These are phyloP conservation scores for Mustela lutreola DNA, from an alignment of 2,113 vertebrate genomes.

Conservation along the genomic window DNA sequence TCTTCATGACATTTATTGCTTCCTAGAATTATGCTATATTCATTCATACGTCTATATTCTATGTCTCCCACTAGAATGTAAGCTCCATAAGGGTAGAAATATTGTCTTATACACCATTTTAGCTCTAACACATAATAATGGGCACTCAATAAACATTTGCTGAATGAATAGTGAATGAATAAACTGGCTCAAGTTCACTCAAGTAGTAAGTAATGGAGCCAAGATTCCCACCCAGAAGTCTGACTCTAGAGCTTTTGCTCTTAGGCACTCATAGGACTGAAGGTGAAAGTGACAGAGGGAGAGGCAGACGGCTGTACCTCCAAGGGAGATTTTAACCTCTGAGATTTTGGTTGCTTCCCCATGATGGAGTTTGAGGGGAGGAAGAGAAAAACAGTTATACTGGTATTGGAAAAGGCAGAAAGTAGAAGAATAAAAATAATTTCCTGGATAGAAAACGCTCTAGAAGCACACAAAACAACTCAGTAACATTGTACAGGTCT, in stretches of 20 bases:
- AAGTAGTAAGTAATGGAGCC: not conserved
- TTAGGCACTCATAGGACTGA: not conserved
- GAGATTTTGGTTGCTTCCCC: not conserved
- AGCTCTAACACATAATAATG: not conserved
- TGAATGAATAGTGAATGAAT: not conserved
- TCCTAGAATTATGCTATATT: not conserved
- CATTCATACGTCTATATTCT: not conserved
- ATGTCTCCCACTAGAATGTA: not conserved
- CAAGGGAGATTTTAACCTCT: not conserved
- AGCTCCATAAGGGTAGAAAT: not conserved
- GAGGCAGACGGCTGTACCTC: not conserved
- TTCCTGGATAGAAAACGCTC: not conserved
- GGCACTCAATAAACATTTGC: not conserved
- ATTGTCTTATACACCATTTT: not conserved
- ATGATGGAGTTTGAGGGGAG: not conserved
- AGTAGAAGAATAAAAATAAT: not conserved
- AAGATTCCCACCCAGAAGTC: not conserved
- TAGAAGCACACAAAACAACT: slow-evolving; percentile 5
- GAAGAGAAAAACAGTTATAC: not conserved
- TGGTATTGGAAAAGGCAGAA: slow-evolving; percentile 13
- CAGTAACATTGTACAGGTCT: not conserved
- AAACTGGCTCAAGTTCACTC: not conserved
- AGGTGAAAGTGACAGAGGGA: not conserved
- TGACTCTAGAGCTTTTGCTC: not conserved
- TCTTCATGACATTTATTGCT: not conserved